Evolutionary conservation across 2,113 vertebrate species (phyloP).

Genomic region (Pionites leucogaster): DNA sequence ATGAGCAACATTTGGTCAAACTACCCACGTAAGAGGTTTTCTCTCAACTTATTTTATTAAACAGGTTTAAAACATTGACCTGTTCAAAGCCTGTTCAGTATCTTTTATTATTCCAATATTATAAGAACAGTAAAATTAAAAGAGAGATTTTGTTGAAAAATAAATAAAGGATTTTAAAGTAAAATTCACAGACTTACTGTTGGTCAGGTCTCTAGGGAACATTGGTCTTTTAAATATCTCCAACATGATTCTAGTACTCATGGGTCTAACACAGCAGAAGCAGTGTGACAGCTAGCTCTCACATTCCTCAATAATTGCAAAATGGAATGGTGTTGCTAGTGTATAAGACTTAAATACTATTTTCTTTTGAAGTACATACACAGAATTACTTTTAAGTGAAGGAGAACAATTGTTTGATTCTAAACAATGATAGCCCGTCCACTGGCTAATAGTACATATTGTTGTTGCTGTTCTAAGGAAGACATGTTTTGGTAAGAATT

Average conservation of each 20-base stretch:
- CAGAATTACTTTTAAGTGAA: neutral
- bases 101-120: neutral
- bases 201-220: neutral
- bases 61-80: neutral
- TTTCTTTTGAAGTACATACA: neutral
- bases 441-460: neutral
- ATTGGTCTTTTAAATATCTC: neutral
- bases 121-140: neutral
- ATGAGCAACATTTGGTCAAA: neutral
- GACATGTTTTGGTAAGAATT: neutral
- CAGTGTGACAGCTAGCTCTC: neutral
- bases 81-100: neutral
- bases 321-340: neutral
- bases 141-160: neutral
- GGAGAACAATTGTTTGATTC: neutral
- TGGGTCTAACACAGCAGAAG: neutral
- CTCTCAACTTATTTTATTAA: neutral
- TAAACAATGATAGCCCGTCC: neutral
- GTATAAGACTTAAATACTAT: neutral
- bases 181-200: neutral
- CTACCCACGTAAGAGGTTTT: neutral
- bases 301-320: neutral
- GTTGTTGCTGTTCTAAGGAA: neutral
- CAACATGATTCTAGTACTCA: neutral
- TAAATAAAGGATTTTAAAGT: neutral